These are phyloP conservation scores for Endomychus coccineus DNA, from an alignment of 2,888 invertebrate species.

Conservation along the genomic window DNA sequence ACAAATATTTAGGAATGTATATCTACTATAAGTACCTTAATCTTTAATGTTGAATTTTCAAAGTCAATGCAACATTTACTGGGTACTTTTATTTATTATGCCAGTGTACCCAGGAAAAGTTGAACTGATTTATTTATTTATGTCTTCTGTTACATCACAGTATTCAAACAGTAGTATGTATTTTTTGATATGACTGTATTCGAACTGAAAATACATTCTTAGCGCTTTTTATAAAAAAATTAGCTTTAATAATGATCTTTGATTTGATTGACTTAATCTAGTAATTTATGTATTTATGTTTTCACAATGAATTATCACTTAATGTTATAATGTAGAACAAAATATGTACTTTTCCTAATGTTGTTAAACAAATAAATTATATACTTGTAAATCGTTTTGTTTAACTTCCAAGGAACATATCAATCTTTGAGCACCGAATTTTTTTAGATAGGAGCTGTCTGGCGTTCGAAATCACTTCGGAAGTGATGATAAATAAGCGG, in stretches of 20 bases:
- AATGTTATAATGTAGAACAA: slow-evolving; percentile 28
- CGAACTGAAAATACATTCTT: slow-evolving; percentile 27
- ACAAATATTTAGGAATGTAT: slow-evolving; percentile 29
- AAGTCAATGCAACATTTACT: slow-evolving; percentile 32
- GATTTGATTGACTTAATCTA: slow-evolving; percentile 25
- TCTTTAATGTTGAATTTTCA: slow-evolving; percentile 21
- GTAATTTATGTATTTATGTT: slow-evolving; percentile 33
- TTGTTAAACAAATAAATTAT: slow-evolving; percentile 39
- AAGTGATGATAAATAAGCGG: too few species aligned
- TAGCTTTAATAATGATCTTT: slow-evolving; percentile 29
- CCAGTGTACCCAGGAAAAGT: slow-evolving; percentile 31
- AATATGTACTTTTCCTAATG: slow-evolving; percentile 35
- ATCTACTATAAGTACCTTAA: slow-evolving; percentile 35
- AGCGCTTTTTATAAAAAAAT: slow-evolving; percentile 25
- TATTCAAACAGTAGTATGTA: slow-evolving; percentile 33
- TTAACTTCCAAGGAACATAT: too few species aligned
- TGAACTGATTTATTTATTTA: slow-evolving; percentile 26
- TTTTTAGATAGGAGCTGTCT: too few species aligned
- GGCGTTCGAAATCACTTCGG: too few species aligned
- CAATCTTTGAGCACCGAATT: too few species aligned
- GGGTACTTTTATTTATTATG: slow-evolving; percentile 36
- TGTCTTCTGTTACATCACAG: slow-evolving; percentile 36
- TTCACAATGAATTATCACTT: slow-evolving; percentile 22
- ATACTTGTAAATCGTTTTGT: slow-evolving; percentile 23
- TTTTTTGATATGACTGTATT: slow-evolving; percentile 18